phyloP scores from a whole-genome alignment of 2,113 vertebrate genomes.

The Pseudolaguvia tuberculata region DNA sequence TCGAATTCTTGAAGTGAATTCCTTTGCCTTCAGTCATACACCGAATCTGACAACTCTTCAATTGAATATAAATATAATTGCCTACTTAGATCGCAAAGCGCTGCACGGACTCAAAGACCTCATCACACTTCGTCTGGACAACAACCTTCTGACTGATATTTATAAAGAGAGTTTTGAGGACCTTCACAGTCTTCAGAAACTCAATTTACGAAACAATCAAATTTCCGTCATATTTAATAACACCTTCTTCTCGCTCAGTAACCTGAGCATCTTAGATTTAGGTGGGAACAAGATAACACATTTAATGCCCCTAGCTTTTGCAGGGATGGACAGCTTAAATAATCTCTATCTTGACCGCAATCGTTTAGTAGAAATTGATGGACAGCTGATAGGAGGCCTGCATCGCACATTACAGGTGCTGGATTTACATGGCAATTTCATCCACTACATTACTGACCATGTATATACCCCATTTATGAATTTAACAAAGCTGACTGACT shows the following conservation, averaged over 20 bases:
- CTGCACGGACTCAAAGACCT: conserved; percentile 65
- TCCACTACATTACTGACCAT: conserved; percentile 40
- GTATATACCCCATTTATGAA: conserved; percentile 61
- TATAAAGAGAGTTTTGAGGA: conserved; percentile 61
- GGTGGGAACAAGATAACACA: conserved; percentile 74
- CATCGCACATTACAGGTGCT: conserved; percentile 67
- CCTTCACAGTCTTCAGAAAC: conserved; percentile 61
- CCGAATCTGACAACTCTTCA: conserved; percentile 60
- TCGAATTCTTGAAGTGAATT: conserved; percentile 59
- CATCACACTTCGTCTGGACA: conserved; percentile 71
- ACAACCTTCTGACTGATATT: conserved; percentile 77
- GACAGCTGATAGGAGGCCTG: conserved; percentile 48
- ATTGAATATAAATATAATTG: conserved; percentile 76
- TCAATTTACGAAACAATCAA: conserved; percentile 77
- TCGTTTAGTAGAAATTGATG: conserved; percentile 61
- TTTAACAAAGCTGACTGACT: conserved; percentile 58
- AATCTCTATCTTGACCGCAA: conserved; percentile 78
- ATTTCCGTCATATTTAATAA: conserved; percentile 70
- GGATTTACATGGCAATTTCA: conserved; percentile 61
- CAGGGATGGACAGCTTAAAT: conserved; percentile 61
- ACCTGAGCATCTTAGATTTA: conserved; percentile 69
- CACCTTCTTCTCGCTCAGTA: conserved; percentile 60
- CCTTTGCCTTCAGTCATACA: conserved; percentile 60
- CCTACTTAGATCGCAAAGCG: conserved; percentile 56
- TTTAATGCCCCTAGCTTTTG: conserved; percentile 58